These are phyloP conservation scores for Morelia viridis DNA, from an alignment of 2,797 vertebrate species.

Conservation along the genomic window DNA sequence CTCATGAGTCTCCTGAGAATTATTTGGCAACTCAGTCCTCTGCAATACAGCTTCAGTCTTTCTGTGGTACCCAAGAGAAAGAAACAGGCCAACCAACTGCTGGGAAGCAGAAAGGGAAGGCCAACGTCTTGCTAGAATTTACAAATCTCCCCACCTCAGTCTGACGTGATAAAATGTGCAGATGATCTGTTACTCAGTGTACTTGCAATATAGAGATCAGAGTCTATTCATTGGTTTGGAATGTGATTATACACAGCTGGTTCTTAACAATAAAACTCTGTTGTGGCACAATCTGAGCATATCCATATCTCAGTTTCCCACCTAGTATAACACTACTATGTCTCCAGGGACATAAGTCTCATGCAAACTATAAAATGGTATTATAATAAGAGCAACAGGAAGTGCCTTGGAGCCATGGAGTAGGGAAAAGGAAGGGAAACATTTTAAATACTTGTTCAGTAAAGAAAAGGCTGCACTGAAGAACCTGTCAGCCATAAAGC, in stretches of 20 bases:
- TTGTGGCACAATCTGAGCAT: neutral
- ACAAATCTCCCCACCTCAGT: neutral
- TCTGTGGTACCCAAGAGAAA: neutral
- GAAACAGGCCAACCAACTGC: neutral
- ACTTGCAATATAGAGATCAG: neutral
- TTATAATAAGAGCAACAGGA: slow-evolving; percentile 1
- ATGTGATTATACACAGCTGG: neutral
- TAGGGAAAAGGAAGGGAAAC: neutral
- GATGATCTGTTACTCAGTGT: neutral
- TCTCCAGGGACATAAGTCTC: neutral
- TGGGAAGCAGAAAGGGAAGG: neutral
- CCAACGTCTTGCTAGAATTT: neutral
- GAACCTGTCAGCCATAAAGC: slow-evolving; percentile 14
- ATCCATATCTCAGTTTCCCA: neutral
- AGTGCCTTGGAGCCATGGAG: neutral
- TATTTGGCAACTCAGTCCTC: neutral
- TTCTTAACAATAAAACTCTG: neutral
- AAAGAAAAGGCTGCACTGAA: slow-evolving; percentile 4
- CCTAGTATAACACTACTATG: neutral
- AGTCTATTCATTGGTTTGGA: neutral
- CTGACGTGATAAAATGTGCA: neutral
- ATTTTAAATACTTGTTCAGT: slow-evolving; percentile 17
- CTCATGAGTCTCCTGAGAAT: neutral
- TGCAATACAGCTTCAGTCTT: neutral
- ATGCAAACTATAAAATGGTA: neutral